Percentiles rank a stretch among this genome's conserved stretches.
phyloP scores from a whole-genome alignment of 2,113 vertebrate genomes.

The Vanacampus margaritifer region DNA sequence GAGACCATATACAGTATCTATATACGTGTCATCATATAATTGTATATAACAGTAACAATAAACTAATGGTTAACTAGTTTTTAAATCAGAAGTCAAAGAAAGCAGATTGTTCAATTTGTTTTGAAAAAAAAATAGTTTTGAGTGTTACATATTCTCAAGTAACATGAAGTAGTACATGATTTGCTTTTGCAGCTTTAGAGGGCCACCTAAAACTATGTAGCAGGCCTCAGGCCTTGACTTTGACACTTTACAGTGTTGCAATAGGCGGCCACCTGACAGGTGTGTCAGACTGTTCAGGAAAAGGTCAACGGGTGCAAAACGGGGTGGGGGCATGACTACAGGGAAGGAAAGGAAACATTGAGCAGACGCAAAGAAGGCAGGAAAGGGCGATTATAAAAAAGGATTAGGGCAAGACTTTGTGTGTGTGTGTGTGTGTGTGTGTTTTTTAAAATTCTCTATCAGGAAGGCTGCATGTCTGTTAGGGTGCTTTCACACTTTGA shows the following conservation, averaged over 20 bases:
- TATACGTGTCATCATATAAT: no score
- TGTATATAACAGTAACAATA: no score
- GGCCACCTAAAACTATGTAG: not conserved
- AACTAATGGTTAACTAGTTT: no score
- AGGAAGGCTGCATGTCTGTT: not conserved
- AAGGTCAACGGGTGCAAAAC: constrained; percentile 52
- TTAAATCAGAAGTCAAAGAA: no score
- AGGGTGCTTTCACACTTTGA: not conserved
- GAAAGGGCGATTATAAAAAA: constrained; percentile 8
- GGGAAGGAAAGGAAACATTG: constrained; percentile 10
- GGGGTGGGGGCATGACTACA: constrained; percentile 17
- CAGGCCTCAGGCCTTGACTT: not conserved
- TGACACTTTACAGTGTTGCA: constrained; percentile 33
- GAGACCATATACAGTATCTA: no score
- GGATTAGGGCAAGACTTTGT: constrained; percentile 2
- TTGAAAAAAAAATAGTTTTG: no score
- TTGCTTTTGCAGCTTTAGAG: no score
- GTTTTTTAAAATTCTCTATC: not conserved
- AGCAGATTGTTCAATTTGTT: no score
- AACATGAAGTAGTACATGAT: no score
- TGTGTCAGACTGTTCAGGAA: constrained; percentile 33
- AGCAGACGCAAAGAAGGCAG: constrained; percentile 5
- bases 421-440: no score
- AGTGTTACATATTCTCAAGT: no score
- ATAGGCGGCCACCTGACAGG: constrained; percentile 33